phyloP scores from a whole-genome alignment of 2,113 vertebrate species.

The Cynoglossus semilaevis region DNA sequence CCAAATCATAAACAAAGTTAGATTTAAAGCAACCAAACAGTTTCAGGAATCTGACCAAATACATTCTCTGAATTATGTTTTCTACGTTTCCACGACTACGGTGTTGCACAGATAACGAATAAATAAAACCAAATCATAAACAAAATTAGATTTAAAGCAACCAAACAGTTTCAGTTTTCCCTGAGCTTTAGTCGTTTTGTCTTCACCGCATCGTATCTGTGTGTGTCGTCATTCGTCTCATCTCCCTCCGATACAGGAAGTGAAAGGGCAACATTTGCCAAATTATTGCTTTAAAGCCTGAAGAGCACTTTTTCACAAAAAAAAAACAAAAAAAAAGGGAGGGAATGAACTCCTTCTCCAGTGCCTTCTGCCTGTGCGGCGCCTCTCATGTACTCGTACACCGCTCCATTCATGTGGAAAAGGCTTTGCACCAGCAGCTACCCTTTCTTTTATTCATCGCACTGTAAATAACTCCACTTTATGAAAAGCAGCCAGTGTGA shows the following conservation, averaged over 20 bases:
- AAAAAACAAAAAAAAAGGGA: neutral
- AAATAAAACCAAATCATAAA: too few species aligned
- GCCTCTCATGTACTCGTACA: slow-evolving; percentile 24
- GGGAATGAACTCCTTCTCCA: slow-evolving; percentile 49
- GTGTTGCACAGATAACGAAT: too few species aligned
- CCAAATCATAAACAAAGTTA: too few species aligned
- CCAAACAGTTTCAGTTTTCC: too few species aligned
- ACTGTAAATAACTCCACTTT: slow-evolving; percentile 83
- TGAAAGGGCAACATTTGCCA: neutral
- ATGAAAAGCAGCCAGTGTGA: slow-evolving; percentile 82
- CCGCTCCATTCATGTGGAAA: slow-evolving; percentile 72
- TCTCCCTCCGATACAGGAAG: neutral
- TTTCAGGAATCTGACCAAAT: too few species aligned
- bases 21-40: too few species aligned
- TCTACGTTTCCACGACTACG: too few species aligned
- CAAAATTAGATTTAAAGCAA: too few species aligned
- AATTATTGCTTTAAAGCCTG: neutral
- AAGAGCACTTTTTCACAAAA: neutral
- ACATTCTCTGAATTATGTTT: too few species aligned
- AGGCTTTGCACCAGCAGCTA: slow-evolving; percentile 67
- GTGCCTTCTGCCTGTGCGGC: slow-evolving; percentile 24
- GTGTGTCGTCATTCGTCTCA: neutral
- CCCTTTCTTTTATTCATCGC: slow-evolving; percentile 81
- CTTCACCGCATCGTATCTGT: too few species aligned
- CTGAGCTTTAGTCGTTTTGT: too few species aligned